Evolutionary conservation across 1,140 invertebrate species (phyloP).

Genomic region (Brachionus koreanus): DNA sequence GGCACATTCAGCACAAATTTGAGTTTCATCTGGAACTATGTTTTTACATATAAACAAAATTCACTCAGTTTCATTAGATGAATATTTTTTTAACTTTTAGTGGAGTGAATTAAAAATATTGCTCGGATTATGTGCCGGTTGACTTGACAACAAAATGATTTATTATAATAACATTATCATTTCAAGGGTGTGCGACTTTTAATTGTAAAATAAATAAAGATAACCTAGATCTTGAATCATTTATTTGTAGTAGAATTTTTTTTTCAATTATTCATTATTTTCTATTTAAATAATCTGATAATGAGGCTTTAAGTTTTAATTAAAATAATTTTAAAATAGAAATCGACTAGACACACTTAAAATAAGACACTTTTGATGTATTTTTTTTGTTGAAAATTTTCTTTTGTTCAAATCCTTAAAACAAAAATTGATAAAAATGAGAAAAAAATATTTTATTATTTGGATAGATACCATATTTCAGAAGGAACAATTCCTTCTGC

Average conservation of each 20-base stretch:
- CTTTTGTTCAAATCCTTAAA: not conserved
- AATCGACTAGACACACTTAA: no score
- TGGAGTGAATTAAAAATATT: not conserved
- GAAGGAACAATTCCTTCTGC: slow-evolving; percentile 33
- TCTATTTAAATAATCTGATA: no score
- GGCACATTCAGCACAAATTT: not conserved
- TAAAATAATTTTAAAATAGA: no score
- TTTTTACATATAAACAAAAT: not conserved
- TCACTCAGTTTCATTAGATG: not conserved
- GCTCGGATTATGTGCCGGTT: not conserved
- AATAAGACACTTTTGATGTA: no score
- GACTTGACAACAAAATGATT: not conserved
- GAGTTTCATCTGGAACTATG: not conserved
- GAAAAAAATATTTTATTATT: no score
- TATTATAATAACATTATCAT: not conserved
- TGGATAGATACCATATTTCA: slow-evolving; percentile 3
- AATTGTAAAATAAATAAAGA: not conserved
- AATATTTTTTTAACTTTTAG: not conserved
- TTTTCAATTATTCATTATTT: not conserved
- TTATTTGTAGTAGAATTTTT: not conserved
- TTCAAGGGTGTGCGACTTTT: not conserved
- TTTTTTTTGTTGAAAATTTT: not conserved
- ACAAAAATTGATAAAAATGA: no score
- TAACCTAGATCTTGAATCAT: not conserved
- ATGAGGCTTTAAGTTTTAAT: no score